These are phyloP conservation scores for Ecliptopera silaceata DNA, from an alignment of 2,888 invertebrate genomes.

Conservation along the genomic window DNA sequence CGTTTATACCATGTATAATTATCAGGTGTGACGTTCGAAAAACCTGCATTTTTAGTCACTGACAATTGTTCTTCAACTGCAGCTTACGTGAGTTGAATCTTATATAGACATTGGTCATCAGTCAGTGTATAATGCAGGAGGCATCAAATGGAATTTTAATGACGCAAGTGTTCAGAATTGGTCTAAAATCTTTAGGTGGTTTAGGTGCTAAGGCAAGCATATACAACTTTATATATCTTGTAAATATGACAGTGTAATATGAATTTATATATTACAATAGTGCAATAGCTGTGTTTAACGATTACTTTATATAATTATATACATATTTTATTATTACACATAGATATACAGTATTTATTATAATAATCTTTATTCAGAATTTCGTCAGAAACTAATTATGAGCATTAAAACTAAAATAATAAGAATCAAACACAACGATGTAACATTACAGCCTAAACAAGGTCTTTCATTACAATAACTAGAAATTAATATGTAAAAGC, in stretches of 20 bases:
- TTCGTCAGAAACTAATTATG: not conserved
- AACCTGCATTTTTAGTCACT: too few relatives aligned
- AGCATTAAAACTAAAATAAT: not conserved
- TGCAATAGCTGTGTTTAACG: constrained; percentile 18
- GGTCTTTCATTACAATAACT: constrained; percentile 38
- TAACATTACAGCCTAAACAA: constrained; percentile 31
- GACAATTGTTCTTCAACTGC: too few relatives aligned
- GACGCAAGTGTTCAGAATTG: constrained; percentile 75
- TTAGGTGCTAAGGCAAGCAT: constrained; percentile 70
- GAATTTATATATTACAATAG: constrained; percentile 22
- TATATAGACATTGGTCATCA: not conserved
- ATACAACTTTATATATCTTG: constrained; percentile 41
- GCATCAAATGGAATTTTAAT: constrained; percentile 40
- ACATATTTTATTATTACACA: not conserved
- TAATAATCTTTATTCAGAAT: not conserved
- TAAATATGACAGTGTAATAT: constrained; percentile 19
- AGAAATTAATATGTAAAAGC: constrained; percentile 9
- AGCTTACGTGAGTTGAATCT: not conserved
- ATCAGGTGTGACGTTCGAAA: constrained; percentile 1
- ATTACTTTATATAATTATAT: not conserved
- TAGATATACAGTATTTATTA: not conserved
- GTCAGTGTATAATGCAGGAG: constrained; percentile 12
- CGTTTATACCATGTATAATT: constrained; percentile 20
- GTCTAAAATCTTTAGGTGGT: constrained; percentile 68
- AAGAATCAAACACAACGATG: constrained; percentile 34